Evolutionary conservation across 2,113 vertebrate species (phyloP), one percentile per base, ranked within the genome.

Genomic region (Tenrec ecaudatus): DNA sequence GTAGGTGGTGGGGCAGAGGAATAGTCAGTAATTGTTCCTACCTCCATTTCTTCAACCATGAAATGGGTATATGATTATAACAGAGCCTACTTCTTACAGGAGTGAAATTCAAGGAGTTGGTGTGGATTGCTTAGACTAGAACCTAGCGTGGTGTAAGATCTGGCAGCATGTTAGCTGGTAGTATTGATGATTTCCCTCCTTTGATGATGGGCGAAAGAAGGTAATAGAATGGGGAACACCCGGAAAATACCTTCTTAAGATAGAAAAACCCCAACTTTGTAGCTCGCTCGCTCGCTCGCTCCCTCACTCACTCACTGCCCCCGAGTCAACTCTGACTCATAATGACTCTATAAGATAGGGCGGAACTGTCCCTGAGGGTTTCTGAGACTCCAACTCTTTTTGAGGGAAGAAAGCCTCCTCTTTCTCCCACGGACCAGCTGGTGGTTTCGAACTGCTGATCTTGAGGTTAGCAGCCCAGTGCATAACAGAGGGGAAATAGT

Each of bases 31-130:
- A 11, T 23, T 38, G 71, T 36, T 22, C 76, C 57, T 57, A 25
- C 33, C 71, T 87, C 86, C 47, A 83, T 83, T 94, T 94, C 29
- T n/a, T 90, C 75, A n/a, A 75, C 58, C n/a, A 23, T 80, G n/a
- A 92, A 95, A 57, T 81, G 83, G 88, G 43, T 64, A 53, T 38
- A 17, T 78, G 84, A 29, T 29, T 8, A 14, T 66, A 47, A 25
- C 2, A 66, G 38, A 11, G 3, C 20, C 43, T 12, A 19, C 25
- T 29, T 77, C 17, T 16, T 4, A 58, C 40, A 31, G 53, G 22
- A 29, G 33, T 25, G 80, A 64, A 6, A 69, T 27, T 22, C 33
- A 64, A 43, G 7, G 25, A 22, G 47, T 58, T 83, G 5, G 29
- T 68, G 57, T 43, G 14, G 31, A 10, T 20, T 9, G 3, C 81